Evolutionary conservation across 2,888 invertebrate species (phyloP).

Genomic region (Brassicogethes aeneus): DNA sequence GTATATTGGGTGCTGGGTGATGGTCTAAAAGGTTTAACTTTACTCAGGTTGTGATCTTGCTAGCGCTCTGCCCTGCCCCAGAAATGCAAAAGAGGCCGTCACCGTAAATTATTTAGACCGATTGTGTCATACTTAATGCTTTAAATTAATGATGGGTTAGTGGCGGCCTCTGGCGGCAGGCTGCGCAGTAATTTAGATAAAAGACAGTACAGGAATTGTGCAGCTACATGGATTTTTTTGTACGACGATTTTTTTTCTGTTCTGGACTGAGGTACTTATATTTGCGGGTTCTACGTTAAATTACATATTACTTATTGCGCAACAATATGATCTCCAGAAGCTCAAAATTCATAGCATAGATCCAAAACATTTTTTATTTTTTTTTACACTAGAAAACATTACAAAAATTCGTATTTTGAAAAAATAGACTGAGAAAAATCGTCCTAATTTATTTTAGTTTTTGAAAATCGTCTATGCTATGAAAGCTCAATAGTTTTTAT

Average conservation of each 20-base stretch:
- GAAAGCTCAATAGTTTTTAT: background rate
- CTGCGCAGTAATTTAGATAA: constrained; percentile 4
- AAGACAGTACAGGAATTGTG: constrained; percentile 31
- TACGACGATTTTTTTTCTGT: constrained; percentile 35
- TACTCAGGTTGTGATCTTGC: constrained; percentile 42
- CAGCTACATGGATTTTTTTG: constrained; percentile 31
- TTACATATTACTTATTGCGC: constrained; percentile 21
- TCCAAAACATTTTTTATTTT: too few species aligned
- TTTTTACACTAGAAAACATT: too few species aligned
- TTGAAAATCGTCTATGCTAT: background rate
- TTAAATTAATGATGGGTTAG: too few species aligned
- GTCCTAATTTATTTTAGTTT: too few species aligned
- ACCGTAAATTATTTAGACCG: too few species aligned
- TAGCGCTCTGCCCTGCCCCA: constrained; percentile 15
- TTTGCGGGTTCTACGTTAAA: too few species aligned
- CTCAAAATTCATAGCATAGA: constrained; percentile 27
- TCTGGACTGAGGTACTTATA: constrained; percentile 6
- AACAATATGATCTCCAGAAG: constrained; percentile 35
- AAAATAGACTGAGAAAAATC: too few species aligned
- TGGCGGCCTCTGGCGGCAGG: too few species aligned
- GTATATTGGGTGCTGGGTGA: too few species aligned
- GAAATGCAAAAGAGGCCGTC: too few species aligned
- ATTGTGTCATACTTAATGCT: too few species aligned
- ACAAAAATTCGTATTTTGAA: too few species aligned
- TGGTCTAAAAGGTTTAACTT: constrained; percentile 4